Evolutionary conservation across 2,888 invertebrate species (phyloP).

Genomic region (Shargacucullia verbasci): DNA sequence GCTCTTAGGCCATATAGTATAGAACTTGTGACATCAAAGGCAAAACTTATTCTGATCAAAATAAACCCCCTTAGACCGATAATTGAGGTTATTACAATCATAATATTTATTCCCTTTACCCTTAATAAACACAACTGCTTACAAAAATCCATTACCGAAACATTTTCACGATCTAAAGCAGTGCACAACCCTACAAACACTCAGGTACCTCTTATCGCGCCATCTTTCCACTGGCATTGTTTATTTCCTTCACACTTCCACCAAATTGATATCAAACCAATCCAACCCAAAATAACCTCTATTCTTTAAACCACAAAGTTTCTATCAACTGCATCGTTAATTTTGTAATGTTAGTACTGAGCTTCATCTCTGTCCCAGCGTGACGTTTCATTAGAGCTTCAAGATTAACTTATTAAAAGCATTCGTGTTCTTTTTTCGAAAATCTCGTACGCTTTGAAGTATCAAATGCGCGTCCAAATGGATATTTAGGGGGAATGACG

Average conservation of each 20-base stretch:
- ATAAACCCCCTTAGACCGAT: slow-evolving; percentile 13
- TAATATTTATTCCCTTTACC: slow-evolving; percentile 7
- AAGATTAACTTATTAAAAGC: slow-evolving; percentile 81
- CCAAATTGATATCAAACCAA: slow-evolving; percentile 38
- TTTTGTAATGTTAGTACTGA: slow-evolving; percentile 47
- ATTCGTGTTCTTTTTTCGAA: slow-evolving; percentile 60
- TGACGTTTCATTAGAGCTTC: slow-evolving; percentile 80
- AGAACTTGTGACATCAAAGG: no score
- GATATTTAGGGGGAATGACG: slow-evolving; percentile 43
- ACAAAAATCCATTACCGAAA: slow-evolving; percentile 45
- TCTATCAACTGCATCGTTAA: slow-evolving; percentile 8
- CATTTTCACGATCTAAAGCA: slow-evolving; percentile 34
- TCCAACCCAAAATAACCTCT: slow-evolving; percentile 23
- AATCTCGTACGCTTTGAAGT: slow-evolving; percentile 49
- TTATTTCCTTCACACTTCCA: slow-evolving; percentile 71
- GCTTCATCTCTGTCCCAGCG: slow-evolving; percentile 70
- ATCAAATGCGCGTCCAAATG: slow-evolving; percentile 51
- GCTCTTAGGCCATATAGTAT: no score
- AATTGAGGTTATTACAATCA: slow-evolving; percentile 37
- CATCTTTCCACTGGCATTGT: slow-evolving; percentile 73
- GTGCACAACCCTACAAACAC: slow-evolving; percentile 64
- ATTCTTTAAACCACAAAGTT: neutral
- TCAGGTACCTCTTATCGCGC: slow-evolving; percentile 79
- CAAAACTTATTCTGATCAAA: neutral
- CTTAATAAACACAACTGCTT: slow-evolving; percentile 21